Evolutionary conservation across 2,888 invertebrate genomes (phyloP), one percentile per base, ranked within the genome.

Genomic region (Cryptus viduatorius): DNA sequence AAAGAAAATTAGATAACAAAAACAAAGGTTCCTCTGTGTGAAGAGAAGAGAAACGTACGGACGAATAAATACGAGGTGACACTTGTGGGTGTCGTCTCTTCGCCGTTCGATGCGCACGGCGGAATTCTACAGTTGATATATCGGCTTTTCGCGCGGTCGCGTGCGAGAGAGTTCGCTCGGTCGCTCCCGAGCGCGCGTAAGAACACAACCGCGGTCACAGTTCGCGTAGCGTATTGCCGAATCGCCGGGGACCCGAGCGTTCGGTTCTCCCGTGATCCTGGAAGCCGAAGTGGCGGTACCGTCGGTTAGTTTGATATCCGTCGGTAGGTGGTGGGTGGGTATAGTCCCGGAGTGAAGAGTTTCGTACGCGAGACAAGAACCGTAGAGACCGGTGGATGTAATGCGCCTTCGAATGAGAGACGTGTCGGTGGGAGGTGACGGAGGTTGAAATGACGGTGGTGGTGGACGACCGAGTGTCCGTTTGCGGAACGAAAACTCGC

Each of bases 151-250:
- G 79, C 67, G 69, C 77, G 81, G 79, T 76, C 84, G 83, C 83
- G 86, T 82, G 80, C 80, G 73, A 86, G 84, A 87, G 37, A 37
- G 85, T 86, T 77, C 86, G 87, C 86, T 87, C 85, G 86, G 86
- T 86, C 84, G 85, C 65, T 86, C 80, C 82, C 68, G 76, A 79
- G 79, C 79, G 81, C 82, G 61, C 75, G 37, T 61, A 24, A 73
- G 42, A 72, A 76, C 76, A 71, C 50, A 31, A 48, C 37, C 84
- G 86, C 84, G 86, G 88, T 89, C 89, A 89, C 88, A 89, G 86
- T 88, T 82, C 83, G 71, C 87, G 87, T 84, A 88, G 86, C 87
- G 86, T 87, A 83, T 82, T 84, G 84, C 72, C 61, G 79, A 76
- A 79, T 82, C 77, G 72, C 37, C 78, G 79, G 19, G 64, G 44